Evolutionary conservation across 2,797 vertebrate genomes (phyloP).

Genomic region (Hypotaenidia philippensis): DNA sequence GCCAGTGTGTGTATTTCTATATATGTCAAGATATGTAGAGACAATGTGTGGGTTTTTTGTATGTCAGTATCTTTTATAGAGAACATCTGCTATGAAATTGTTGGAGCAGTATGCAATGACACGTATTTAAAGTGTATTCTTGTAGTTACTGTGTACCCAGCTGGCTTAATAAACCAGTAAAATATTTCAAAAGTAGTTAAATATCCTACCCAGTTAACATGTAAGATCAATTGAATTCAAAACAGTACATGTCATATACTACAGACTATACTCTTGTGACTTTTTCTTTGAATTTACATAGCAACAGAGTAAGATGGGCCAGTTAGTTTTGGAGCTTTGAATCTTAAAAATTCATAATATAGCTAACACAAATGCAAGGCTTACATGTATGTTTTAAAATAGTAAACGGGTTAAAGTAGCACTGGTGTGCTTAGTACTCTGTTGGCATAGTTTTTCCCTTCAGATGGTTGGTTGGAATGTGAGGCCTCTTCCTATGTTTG

Average conservation of each 20-base stretch:
- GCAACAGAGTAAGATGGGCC: not conserved
- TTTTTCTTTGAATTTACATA: not conserved
- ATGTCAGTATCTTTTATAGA: conserved; percentile 19
- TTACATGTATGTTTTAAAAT: conserved; percentile 35
- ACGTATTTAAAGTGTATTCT: not conserved
- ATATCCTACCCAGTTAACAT: not conserved
- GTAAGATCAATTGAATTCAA: no score
- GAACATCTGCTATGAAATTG: conserved; percentile 43
- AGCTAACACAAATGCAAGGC: not conserved
- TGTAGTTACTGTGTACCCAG: not conserved
- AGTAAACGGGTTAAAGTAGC: conserved; percentile 59
- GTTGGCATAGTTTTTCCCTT: conserved; percentile 36
- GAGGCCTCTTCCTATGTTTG: conserved; percentile 44
- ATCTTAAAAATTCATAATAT: not conserved
- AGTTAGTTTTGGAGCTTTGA: not conserved
- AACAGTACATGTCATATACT: not conserved
- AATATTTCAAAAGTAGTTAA: not conserved
- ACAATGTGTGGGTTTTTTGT: conserved; percentile 17
- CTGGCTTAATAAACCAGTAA: not conserved
- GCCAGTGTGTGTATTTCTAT: conserved; percentile 15
- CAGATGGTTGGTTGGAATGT: conserved; percentile 39
- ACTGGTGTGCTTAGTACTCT: not conserved
- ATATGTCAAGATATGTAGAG: conserved; percentile 37
- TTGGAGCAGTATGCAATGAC: not conserved
- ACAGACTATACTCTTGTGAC: not conserved